These are phyloP conservation scores for Desoria tigrina DNA, from an alignment of 2,888 invertebrate genomes.

Conservation along the genomic window DNA sequence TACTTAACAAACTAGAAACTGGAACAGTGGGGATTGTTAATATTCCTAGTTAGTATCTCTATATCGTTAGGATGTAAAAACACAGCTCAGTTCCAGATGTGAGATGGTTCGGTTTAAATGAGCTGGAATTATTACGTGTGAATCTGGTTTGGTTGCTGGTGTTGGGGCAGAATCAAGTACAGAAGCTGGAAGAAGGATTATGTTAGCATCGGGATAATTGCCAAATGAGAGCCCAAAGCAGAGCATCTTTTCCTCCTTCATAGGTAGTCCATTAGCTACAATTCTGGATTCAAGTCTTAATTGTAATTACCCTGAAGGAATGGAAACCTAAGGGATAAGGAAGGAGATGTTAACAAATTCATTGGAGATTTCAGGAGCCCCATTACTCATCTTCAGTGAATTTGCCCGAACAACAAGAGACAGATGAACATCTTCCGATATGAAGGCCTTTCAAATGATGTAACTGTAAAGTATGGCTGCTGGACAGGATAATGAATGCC, in stretches of 20 bases:
- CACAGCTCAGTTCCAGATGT: too few species aligned
- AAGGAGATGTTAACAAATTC: slow-evolving; percentile 8
- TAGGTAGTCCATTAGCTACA: slow-evolving; percentile 3
- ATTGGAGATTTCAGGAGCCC: not conserved
- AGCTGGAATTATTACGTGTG: too few species aligned
- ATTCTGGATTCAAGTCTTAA: slow-evolving; percentile 6
- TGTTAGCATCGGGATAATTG: slow-evolving; percentile 5
- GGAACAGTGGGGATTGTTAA: too few species aligned
- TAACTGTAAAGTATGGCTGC: not conserved
- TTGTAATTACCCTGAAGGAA: slow-evolving; percentile 4
- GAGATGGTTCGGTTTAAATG: too few species aligned
- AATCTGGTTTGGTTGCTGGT: too few species aligned
- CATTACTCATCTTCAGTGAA: slow-evolving; percentile 4
- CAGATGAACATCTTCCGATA: too few species aligned
- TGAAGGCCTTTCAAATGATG: not conserved
- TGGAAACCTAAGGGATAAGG: not conserved
- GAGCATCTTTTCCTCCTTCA: slow-evolving; percentile 10
- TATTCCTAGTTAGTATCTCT: too few species aligned
- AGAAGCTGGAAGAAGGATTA: slow-evolving; percentile 3
- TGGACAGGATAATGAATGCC: too few species aligned
- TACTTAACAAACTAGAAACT: too few species aligned
- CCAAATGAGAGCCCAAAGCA: slow-evolving; percentile 8
- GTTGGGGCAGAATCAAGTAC: not conserved
- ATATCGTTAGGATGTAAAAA: too few species aligned
- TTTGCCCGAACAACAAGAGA: too few species aligned